A percentile compares a stretch with the other conserved stretches of the same genome.
Conservation (phyloP, 1,140 invertebrate genomes). For the Neodiprion virginianus region DNA sequence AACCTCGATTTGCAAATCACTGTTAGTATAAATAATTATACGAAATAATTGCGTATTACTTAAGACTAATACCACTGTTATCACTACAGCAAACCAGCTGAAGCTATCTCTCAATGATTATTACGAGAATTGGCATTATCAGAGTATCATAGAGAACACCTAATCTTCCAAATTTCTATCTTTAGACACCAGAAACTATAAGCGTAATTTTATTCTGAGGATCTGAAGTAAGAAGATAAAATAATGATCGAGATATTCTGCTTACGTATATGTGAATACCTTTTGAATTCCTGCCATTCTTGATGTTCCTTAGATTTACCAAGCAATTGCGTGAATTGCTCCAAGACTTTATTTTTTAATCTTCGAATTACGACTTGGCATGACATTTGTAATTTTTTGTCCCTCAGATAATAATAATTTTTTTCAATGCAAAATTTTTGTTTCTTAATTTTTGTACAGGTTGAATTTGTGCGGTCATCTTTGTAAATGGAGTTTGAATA, state of each 20-base stretch:
- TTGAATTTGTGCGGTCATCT: neutral
- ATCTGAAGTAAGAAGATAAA: conserved; percentile 9
- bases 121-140: too few relatives aligned
- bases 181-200: conserved; percentile 5
- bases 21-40: too few relatives aligned
- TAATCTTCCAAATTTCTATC: neutral
- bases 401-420: conserved; percentile 29
- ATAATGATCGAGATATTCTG: conserved; percentile 24
- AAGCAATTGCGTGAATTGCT: conserved; percentile 36
- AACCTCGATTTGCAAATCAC: too few relatives aligned
- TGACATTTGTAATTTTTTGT: conserved; percentile 39
- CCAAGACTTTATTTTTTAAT: conserved; percentile 33
- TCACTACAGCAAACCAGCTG: too few relatives aligned
- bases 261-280: conserved; percentile 34
- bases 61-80: too few relatives aligned
- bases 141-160: neutral
- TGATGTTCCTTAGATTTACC: conserved; percentile 42
- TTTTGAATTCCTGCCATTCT: conserved; percentile 42
- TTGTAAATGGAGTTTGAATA: neutral
- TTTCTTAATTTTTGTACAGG: conserved; percentile 15
- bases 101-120: too few relatives aligned
- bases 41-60: too few relatives aligned
- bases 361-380: conserved; percentile 35
- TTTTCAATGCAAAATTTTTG: conserved; percentile 23
- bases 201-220: neutral